These are phyloP conservation scores for Cettia cetti DNA, from an alignment of 2,113 vertebrate species.

Conservation along the genomic window DNA sequence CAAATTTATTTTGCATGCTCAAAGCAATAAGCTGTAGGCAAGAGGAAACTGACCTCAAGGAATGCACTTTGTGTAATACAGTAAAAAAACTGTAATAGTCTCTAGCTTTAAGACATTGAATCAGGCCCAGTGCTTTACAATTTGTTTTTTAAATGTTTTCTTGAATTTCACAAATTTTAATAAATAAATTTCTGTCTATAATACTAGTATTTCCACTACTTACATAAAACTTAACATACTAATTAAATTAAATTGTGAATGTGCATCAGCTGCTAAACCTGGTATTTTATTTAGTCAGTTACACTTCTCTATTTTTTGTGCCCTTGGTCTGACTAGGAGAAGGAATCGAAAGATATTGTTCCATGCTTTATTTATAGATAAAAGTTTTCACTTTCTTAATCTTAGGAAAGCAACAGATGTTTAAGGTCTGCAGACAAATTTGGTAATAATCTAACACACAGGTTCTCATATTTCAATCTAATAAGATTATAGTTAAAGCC, in stretches of 20 bases:
- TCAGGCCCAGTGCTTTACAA: not conserved
- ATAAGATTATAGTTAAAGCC: not conserved
- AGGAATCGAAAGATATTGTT: conserved; percentile 47
- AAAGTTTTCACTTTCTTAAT: not conserved
- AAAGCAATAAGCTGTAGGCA: not conserved
- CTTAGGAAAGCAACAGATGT: not conserved
- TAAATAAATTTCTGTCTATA: not conserved
- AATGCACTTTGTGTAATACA: not conserved
- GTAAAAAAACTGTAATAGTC: not conserved
- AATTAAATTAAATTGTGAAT: not conserved
- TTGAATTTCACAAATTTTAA: not conserved
- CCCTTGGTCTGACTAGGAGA: not conserved
- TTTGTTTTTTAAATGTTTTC: not conserved
- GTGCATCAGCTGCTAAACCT: not conserved
- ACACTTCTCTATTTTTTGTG: conserved; percentile 13
- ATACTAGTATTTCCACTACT: not conserved
- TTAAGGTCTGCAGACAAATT: not conserved
- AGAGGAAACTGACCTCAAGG: not conserved
- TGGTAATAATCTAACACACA: not conserved
- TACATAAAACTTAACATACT: not conserved
- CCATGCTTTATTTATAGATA: conserved; percentile 31
- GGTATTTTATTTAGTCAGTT: not conserved
- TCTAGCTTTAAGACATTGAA: not conserved
- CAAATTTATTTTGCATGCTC: not conserved
- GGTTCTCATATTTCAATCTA: not conserved